Percentiles rank a stretch among this genome's conserved stretches.
Conservation (phyloP, 2,797 vertebrate genomes). For the Thamnophis elegans region DNA sequence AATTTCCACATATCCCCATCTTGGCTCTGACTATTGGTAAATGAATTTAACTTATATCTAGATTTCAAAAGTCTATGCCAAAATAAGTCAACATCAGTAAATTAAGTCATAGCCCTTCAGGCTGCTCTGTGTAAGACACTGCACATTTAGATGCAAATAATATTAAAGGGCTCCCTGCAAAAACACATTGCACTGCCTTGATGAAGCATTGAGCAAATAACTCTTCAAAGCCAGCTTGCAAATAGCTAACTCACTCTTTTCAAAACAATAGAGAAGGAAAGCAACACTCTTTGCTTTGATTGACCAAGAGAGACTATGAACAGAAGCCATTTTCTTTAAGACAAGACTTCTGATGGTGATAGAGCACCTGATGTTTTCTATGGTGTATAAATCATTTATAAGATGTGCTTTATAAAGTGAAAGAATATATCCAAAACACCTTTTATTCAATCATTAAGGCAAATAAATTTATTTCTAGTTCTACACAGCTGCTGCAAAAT, state of each 20-base stretch:
- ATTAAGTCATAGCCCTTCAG: not conserved
- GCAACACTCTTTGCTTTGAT: not conserved
- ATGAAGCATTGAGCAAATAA: not conserved
- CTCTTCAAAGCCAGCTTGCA: not conserved
- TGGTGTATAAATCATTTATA: not conserved
- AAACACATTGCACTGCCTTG: not conserved
- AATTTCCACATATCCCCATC: not conserved
- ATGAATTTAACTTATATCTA: not conserved
- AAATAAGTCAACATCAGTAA: not conserved
- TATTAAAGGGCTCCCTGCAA: not conserved
- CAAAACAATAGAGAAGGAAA: not conserved
- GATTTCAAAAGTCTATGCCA: not conserved
- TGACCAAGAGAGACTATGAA: not conserved
- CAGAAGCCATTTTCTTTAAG: not conserved
- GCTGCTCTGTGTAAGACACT: not conserved
- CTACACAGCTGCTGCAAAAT: not conserved
- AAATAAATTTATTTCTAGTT: not conserved
- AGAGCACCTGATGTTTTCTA: not conserved
- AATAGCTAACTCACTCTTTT: too few species aligned
- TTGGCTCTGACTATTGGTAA: not conserved
- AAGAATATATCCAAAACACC: not conserved
- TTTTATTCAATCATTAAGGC: not conserved
- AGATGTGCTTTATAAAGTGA: not conserved
- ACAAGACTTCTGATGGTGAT: not conserved
- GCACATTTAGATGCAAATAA: not conserved